These are phyloP conservation scores for Bothrops alternatus DNA, from an alignment of 2,797 vertebrate species.

Conservation along the genomic window DNA sequence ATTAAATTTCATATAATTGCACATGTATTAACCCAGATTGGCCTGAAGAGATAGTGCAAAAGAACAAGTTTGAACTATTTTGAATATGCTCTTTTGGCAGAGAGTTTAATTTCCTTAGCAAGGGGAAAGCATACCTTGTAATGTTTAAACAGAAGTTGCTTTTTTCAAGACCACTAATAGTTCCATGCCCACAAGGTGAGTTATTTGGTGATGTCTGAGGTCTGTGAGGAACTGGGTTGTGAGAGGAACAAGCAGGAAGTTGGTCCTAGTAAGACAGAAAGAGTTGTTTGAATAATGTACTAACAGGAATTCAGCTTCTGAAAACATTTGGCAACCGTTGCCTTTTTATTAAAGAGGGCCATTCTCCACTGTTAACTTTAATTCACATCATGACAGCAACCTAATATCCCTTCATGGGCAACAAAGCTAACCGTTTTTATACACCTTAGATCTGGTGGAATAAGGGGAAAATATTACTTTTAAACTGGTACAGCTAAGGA, in stretches of 20 bases:
- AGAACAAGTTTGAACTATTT: neutral
- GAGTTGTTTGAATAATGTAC: neutral
- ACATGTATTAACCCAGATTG: neutral
- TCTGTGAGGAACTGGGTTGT: neutral
- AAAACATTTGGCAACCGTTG: neutral
- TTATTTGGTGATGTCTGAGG: neutral
- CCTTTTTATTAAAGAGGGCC: neutral
- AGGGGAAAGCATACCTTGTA: neutral
- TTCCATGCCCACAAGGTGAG: neutral
- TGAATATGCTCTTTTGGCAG: neutral
- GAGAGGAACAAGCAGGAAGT: neutral
- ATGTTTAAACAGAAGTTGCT: neutral
- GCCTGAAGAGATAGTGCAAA: neutral
- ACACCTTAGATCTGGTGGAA: neutral
- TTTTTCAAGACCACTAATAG: neutral
- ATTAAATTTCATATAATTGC: slow-evolving; percentile 19
- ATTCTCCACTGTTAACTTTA: neutral
- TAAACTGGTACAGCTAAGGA: neutral
- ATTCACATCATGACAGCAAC: neutral
- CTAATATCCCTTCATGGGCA: neutral
- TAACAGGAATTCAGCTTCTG: neutral
- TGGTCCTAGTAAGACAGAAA: neutral
- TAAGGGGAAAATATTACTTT: neutral
- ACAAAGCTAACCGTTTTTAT: neutral
- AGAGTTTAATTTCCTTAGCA: neutral